Conservation (phyloP, 2,113 vertebrate species). For the Zapus hudsonius region DNA sequence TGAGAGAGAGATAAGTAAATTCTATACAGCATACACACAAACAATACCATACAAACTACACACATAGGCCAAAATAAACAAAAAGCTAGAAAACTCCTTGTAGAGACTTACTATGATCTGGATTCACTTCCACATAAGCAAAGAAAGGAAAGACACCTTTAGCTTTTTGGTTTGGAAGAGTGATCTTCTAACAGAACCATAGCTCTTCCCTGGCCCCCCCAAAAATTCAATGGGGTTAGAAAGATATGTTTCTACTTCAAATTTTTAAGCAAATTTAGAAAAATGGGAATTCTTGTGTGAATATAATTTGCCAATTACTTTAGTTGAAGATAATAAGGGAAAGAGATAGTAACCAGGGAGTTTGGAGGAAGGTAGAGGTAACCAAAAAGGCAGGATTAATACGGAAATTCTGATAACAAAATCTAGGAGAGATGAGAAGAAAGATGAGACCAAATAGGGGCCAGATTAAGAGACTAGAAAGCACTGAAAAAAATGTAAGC, state of each 20-base stretch:
- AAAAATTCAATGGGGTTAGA: conserved; percentile 57
- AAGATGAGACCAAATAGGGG: background rate
- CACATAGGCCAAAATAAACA: too few species aligned
- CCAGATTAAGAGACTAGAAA: background rate
- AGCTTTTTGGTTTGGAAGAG: conserved; percentile 30
- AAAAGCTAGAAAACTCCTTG: too few species aligned
- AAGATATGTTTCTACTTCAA: too few species aligned
- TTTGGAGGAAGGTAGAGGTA: background rate
- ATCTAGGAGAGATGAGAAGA: background rate
- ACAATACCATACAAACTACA: too few species aligned
- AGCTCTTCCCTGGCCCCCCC: conserved; percentile 7
- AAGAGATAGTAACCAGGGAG: conserved; percentile 15
- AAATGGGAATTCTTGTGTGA: conserved; percentile 32
- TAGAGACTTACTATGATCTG: conserved; percentile 26
- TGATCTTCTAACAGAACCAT: conserved; percentile 44
- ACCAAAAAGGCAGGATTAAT: background rate
- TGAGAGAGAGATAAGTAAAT: too few species aligned
- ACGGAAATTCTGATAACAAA: conserved; percentile 10
- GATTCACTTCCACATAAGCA: conserved; percentile 49
- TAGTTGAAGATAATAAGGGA: conserved; percentile 33
- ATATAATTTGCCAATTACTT: conserved; percentile 44
- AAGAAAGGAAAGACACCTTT: conserved; percentile 40
- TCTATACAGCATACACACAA: too few species aligned
- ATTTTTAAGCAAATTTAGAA: conserved; percentile 54
- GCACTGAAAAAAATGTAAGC: background rate